phyloP scores from a whole-genome alignment of 2,888 invertebrate genomes.

The Pristionchus japonicus region DNA sequence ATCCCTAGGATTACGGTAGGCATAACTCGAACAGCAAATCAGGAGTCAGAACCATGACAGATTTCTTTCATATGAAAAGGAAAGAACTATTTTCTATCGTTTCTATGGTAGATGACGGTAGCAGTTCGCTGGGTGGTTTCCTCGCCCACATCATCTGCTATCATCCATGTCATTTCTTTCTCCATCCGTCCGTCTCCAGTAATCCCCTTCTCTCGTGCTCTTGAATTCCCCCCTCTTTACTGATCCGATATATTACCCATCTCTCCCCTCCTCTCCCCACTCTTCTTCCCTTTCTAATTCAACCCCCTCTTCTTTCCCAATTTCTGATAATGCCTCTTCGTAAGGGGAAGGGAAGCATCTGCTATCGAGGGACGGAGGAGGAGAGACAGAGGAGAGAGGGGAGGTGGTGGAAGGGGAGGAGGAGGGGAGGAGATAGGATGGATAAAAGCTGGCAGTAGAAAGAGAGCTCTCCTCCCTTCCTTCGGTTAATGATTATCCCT shows the following conservation, averaged over 20 bases:
- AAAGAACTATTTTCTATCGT: background rate
- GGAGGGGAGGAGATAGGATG: background rate
- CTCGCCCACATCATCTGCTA: background rate
- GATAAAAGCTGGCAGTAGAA: conserved; percentile 40
- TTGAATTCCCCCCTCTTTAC: conserved; percentile 24
- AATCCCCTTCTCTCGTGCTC: background rate
- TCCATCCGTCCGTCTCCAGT: background rate
- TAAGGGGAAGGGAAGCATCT: conserved; percentile 29
- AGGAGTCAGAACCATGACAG: too few species aligned
- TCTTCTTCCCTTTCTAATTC: background rate
- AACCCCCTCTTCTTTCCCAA: conserved; percentile 39
- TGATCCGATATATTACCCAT: conserved; percentile 42
- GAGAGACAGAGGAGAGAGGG: background rate
- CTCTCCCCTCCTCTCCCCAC: conserved; percentile 15
- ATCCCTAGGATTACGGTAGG: background rate
- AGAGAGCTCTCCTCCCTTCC: background rate
- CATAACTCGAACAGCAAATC: too few species aligned
- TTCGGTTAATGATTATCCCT: conserved; percentile 32
- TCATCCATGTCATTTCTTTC: background rate
- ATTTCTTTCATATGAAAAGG: too few species aligned
- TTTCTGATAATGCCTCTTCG: conserved; percentile 36
- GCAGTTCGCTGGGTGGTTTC: background rate
- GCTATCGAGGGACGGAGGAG: conserved; percentile 8
- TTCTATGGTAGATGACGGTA: background rate
- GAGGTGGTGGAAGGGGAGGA: background rate